Conservation (phyloP, 2,113 vertebrate species). For the Ardeotis arabs region DNA sequence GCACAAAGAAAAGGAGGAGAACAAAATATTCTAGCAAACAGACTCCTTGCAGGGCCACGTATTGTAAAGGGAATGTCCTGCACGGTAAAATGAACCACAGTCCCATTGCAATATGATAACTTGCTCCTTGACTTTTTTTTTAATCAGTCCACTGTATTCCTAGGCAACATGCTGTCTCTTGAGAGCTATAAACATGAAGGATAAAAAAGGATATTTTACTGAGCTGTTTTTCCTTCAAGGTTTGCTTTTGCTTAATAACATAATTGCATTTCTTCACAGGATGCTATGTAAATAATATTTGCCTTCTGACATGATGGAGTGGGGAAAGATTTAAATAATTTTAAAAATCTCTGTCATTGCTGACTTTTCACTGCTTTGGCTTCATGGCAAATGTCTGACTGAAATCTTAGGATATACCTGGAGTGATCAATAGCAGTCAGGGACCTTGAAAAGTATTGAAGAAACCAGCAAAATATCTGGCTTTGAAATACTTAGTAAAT, state of each 20-base stretch:
- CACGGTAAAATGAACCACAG: not conserved
- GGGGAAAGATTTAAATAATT: slow-evolving; percentile 16
- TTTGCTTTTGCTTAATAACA: slow-evolving; percentile 65
- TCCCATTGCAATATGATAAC: not conserved
- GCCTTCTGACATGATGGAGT: slow-evolving; percentile 37
- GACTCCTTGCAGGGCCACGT: not conserved
- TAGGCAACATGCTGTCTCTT: not conserved
- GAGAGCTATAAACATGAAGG: slow-evolving; percentile 40
- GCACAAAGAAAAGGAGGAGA: not conserved
- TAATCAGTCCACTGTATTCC: slow-evolving; percentile 31
- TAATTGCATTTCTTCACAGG: slow-evolving; percentile 43
- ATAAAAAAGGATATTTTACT: slow-evolving; percentile 28
- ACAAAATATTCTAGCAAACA: slow-evolving; percentile 20
- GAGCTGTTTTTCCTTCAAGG: slow-evolving; percentile 38
- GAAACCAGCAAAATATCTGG: not conserved
- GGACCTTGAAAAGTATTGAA: slow-evolving; percentile 17
- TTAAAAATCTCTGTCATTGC: not conserved
- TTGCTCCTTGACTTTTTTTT: slow-evolving; percentile 1
- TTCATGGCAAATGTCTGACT: not conserved
- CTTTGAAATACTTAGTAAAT: slow-evolving; percentile 32
- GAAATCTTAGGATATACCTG: not conserved
- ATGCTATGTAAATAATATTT: slow-evolving; percentile 51
- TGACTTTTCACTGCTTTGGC: not conserved
- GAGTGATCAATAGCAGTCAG: not conserved
- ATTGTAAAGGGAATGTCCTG: not conserved